Base-by-base conservation (phyloP, 2,888 invertebrate genomes). In the Acleris holmiana region DNA sequence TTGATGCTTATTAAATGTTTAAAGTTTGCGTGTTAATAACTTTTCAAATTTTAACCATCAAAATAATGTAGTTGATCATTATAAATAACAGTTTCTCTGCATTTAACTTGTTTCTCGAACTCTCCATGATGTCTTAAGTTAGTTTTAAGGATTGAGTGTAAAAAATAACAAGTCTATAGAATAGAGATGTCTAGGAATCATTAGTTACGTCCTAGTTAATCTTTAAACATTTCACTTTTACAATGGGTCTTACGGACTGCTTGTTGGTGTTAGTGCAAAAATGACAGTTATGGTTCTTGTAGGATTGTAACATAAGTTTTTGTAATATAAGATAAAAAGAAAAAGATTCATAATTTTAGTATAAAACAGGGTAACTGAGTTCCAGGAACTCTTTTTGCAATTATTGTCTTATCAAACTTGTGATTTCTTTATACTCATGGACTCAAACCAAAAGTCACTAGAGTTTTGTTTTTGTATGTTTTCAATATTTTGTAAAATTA, bases 1-100 rank as follows among this genome's bases (percentile, higher is more conserved):
- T 44, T 1, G n/a, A 44, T 53, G 25, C 23, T 58, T 21, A 40
- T 51, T 47, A 23, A 44, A n/a, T 46, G 23, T 23, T 2, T 50
- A 54, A 64, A 64, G 53, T 64, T 64, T 58, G 25, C 19, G 47
- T 47, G 41, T 47, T 29, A 54, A 18, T 51, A 64, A 64, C 58
- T 64, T 64, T 64, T 63, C 44, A 46, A 53, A 46, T 35, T 53
- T 41, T 64, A 41, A 59, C 53, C 41, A 58, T 48, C 23, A 58
- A 53, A 53, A 44, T 44, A 19, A 35, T 13, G 8, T 19, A 47
- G 17, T 44, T n/a, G 6, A n/a, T 41, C 41, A n/a, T 41, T 5
- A 6, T n/a, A 44, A n/a, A 44, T n/a, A 7, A 44, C 13, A 2
- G 44, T 44, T n/a, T 44, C 6, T 44, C 44, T 44, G 44, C n/a